Percentiles rank a stretch among this genome's conserved stretches.
Conservation (phyloP, 2,797 vertebrate genomes). For the Fratercula arctica region DNA sequence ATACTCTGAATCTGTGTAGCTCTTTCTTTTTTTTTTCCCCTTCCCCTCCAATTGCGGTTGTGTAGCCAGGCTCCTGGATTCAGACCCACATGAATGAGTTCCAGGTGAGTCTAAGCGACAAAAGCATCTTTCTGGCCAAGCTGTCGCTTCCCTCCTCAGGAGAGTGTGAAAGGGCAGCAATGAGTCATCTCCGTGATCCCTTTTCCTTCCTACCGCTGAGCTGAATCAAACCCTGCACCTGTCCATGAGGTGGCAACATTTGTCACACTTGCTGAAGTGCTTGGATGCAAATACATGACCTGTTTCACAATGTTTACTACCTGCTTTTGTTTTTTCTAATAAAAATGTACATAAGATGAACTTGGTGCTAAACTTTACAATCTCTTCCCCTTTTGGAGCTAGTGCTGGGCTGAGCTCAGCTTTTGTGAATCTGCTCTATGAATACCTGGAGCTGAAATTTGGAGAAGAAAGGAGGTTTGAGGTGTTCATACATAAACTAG, state of each 20-base stretch:
- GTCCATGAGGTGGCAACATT: slow-evolving; percentile 68
- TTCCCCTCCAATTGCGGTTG: neutral
- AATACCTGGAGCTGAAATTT: neutral
- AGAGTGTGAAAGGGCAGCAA: slow-evolving; percentile 1
- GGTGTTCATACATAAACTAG: neutral
- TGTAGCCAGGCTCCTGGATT: neutral
- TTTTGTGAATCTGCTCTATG: neutral
- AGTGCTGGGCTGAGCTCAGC: neutral
- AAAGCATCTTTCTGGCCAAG: slow-evolving; percentile 9
- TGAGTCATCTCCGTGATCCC: slow-evolving; percentile 55
- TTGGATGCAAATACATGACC: neutral
- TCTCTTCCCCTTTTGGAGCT: neutral
- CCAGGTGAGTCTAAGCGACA: slow-evolving; percentile 7
- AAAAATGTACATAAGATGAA: neutral
- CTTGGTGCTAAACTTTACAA: neutral
- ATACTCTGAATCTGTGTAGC: neutral
- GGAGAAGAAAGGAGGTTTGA: neutral
- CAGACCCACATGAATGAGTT: neutral
- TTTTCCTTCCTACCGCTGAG: slow-evolving; percentile 53
- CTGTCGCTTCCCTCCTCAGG: neutral
- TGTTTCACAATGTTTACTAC: neutral
- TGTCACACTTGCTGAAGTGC: slow-evolving; percentile 21
- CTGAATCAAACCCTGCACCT: slow-evolving; percentile 42
- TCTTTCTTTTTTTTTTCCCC: neutral
- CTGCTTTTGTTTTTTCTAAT: neutral